phyloP scores from a whole-genome alignment of 2,113 vertebrate species.

The Cariama cristata region DNA sequence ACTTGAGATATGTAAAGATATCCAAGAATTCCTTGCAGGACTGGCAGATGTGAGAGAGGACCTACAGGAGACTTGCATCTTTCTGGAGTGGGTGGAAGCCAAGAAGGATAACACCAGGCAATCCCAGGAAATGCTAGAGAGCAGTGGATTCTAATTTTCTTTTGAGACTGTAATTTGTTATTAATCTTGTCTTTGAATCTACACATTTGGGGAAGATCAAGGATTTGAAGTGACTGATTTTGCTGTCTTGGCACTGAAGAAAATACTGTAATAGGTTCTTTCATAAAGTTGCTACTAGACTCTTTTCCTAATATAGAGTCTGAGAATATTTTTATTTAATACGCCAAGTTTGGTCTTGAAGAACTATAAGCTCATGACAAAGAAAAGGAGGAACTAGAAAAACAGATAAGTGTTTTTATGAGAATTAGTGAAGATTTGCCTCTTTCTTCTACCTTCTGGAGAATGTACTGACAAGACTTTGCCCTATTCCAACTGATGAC shows the following conservation, averaged over 20 bases:
- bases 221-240: not conserved
- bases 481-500: not conserved
- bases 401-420: not conserved
- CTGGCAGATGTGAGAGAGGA: not conserved
- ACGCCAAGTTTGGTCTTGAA: not conserved
- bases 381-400: not conserved
- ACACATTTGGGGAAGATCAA: not conserved
- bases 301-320: not conserved
- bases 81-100: not conserved
- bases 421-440: not conserved
- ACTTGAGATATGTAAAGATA: not conserved
- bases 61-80: not conserved
- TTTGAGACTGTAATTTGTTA: not conserved
- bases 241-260: not conserved
- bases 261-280: not conserved
- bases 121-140: not conserved
- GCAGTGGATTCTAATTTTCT: not conserved
- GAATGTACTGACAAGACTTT: not conserved
- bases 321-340: not conserved
- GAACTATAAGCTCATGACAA: not conserved
- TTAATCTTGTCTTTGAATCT: not conserved
- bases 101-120: not conserved
- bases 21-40: not conserved
- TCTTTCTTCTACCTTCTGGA: not conserved
- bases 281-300: not conserved